These are phyloP conservation scores for Tetramorium parvispinum DNA, from an alignment of 1,140 invertebrate species.

Conservation along the genomic window DNA sequence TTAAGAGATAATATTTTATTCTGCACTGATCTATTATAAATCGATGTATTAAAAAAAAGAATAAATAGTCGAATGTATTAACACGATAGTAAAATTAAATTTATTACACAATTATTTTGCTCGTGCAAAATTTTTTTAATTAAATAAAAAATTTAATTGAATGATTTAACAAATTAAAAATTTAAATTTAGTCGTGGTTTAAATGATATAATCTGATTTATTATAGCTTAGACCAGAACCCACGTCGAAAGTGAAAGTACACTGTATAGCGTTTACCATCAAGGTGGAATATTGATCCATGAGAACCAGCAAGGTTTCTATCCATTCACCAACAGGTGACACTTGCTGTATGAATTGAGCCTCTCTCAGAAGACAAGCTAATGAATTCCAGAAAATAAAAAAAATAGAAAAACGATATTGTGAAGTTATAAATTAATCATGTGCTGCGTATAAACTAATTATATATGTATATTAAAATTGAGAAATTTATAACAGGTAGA, in stretches of 20 bases:
- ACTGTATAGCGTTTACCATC: conserved; percentile 54
- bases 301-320: conserved; percentile 13
- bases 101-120: not conserved
- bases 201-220: not conserved
- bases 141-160: no score
- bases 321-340: conserved; percentile 56
- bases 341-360: not conserved
- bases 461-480: not conserved
- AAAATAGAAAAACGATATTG: not conserved
- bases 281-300: conserved; percentile 41
- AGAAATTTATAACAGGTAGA: not conserved
- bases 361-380: not conserved
- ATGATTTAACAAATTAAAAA: not conserved
- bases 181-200: not conserved
- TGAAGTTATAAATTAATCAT: not conserved
- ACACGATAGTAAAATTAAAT: not conserved
- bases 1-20: not conserved
- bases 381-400: not conserved
- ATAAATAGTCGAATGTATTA: not conserved
- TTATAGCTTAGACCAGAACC: conserved; percentile 57
- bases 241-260: not conserved
- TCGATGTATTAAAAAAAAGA: not conserved
- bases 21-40: not conserved
- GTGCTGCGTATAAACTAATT: not conserved
- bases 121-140: not conserved